These are phyloP conservation scores for Mastomys coucha DNA, from an alignment of 2,113 vertebrate genomes.

Conservation along the genomic window DNA sequence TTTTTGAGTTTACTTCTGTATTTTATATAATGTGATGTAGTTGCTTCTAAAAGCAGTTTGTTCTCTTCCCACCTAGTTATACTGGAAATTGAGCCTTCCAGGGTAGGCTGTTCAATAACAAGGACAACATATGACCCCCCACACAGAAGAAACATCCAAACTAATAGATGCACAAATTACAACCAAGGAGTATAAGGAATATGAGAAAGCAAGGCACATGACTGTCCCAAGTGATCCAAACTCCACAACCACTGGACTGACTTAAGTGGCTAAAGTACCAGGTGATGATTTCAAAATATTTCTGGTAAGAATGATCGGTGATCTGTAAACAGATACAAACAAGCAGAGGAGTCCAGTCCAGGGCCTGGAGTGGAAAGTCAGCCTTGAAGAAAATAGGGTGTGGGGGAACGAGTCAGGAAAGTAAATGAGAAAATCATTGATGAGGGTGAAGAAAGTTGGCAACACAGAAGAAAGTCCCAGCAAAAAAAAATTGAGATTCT, in stretches of 20 bases:
- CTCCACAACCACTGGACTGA: neutral
- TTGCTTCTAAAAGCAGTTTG: neutral
- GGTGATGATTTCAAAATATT: neutral
- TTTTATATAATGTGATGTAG: neutral
- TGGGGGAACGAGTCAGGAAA: neutral
- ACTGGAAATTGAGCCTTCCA: neutral
- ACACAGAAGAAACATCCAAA: neutral
- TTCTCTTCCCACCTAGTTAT: too few species aligned
- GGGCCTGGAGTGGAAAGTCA: neutral
- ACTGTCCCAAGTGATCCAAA: neutral
- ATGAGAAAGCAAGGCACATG: neutral
- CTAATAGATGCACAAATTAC: neutral
- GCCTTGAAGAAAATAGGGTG: too few species aligned
- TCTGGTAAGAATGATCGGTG: neutral
- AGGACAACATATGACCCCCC: too few species aligned
- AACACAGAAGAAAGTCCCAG: neutral
- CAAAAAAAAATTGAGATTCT: neutral
- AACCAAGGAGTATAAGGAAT: neutral
- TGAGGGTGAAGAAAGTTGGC: too few species aligned
- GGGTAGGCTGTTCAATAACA: neutral
- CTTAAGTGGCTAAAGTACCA: neutral
- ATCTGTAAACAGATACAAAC: neutral
- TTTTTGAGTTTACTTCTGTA: neutral
- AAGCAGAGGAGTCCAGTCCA: neutral
- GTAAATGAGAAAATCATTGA: too few species aligned